These are phyloP conservation scores for Chamaetylas fuelleborni DNA, from an alignment of 2,113 vertebrate species.

Conservation along the genomic window DNA sequence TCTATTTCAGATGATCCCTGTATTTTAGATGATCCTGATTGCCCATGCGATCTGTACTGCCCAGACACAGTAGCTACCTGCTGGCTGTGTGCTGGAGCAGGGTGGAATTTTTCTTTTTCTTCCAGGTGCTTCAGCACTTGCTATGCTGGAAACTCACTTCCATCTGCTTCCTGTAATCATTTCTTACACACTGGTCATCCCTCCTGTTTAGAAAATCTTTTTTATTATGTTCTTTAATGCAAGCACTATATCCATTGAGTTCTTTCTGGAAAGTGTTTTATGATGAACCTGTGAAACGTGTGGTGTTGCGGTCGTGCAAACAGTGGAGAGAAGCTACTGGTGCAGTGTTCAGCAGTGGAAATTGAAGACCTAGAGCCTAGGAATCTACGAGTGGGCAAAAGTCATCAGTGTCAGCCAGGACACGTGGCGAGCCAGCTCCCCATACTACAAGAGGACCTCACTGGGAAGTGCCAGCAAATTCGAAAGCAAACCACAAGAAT, in stretches of 20 bases:
- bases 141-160: not conserved
- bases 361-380: not conserved
- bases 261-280: not conserved
- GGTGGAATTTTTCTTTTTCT: not conserved
- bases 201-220: not conserved
- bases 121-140: not conserved
- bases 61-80: not conserved
- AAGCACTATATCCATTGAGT: not conserved
- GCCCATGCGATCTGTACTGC: not conserved
- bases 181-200: not conserved
- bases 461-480: not conserved
- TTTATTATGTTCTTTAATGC: not conserved
- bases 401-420: not conserved
- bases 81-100: not conserved
- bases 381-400: not conserved
- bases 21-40: not conserved
- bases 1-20: not conserved
- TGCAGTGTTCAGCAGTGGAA: not conserved
- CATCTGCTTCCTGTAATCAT: not conserved
- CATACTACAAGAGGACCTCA: not conserved
- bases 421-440: not conserved
- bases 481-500: conserved; percentile 51
- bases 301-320: not conserved
- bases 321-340: not conserved
- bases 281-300: not conserved